Evolutionary conservation across 2,797 vertebrate genomes (phyloP).

Genomic region (Amphiprion clarkii): DNA sequence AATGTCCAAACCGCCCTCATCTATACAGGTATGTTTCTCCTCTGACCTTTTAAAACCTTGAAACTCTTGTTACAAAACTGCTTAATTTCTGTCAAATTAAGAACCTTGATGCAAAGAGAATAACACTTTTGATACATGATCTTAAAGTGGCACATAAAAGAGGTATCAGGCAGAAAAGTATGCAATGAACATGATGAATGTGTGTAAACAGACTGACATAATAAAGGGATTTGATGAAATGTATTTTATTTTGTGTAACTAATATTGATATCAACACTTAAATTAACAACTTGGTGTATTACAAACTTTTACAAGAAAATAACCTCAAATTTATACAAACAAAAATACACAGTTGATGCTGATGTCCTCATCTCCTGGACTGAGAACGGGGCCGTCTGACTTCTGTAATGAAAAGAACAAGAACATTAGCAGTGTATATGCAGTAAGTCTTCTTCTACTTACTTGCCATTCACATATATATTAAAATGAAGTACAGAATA

Average conservation of each 20-base stretch:
- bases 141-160: no score
- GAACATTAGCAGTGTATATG: neutral
- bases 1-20: neutral
- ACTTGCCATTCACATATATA: no score
- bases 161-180: no score
- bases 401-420: constrained; percentile 63
- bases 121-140: no score
- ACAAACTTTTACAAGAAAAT: no score
- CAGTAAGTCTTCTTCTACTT: no score
- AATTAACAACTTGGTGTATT: constrained; percentile 11
- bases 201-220: neutral
- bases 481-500: no score
- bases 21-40: neutral
- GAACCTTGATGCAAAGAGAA: no score
- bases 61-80: neutral
- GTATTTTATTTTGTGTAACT: neutral
- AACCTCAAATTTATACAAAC: no score
- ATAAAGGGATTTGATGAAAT: neutral
- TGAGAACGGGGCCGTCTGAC: constrained; percentile 44
- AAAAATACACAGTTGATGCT: no score
- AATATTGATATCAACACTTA: no score
- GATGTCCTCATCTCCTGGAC: constrained; percentile 59
- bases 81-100: neutral
- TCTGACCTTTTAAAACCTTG: no score
- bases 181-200: neutral